Percentiles rank a stretch among this genome's conserved stretches.
Evolutionary conservation across 2,797 vertebrate genomes (phyloP).

Genomic region (Ispidina picta): DNA sequence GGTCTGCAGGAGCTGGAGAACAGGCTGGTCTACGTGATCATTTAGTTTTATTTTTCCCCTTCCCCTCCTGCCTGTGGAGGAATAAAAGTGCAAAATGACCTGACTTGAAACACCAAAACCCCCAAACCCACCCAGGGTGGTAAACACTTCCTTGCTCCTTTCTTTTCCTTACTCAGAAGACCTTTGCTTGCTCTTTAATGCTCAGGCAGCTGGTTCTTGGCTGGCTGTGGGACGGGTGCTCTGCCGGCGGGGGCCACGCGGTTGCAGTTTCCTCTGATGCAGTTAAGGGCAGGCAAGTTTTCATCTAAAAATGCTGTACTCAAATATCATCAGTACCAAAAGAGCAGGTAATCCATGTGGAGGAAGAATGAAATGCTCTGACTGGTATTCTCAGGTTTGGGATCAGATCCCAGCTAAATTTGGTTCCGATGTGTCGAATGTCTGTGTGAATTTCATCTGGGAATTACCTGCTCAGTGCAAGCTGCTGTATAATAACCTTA

Average conservation of each 20-base stretch:
- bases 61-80: neutral
- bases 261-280: neutral
- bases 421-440: neutral
- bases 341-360: neutral
- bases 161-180: neutral
- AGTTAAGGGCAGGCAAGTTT: neutral
- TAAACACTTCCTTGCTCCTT: neutral
- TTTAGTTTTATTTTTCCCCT: neutral
- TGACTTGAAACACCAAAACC: neutral
- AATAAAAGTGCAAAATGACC: neutral
- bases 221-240: neutral
- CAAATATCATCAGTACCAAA: neutral
- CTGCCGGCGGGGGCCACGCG: accelerated
- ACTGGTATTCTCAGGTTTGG: neutral
- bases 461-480: neutral
- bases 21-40: neutral
- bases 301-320: neutral
- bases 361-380: neutral
- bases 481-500: neutral
- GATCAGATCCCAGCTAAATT: neutral
- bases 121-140: neutral
- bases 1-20: neutral
- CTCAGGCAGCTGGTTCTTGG: neutral
- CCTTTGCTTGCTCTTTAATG: neutral
- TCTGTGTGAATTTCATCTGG: neutral